A percentile compares a stretch with the other conserved stretches of the same genome.
These are phyloP conservation scores for Entomobrya multifasciata DNA, from an alignment of 2,888 invertebrate genomes.

Conservation along the genomic window DNA sequence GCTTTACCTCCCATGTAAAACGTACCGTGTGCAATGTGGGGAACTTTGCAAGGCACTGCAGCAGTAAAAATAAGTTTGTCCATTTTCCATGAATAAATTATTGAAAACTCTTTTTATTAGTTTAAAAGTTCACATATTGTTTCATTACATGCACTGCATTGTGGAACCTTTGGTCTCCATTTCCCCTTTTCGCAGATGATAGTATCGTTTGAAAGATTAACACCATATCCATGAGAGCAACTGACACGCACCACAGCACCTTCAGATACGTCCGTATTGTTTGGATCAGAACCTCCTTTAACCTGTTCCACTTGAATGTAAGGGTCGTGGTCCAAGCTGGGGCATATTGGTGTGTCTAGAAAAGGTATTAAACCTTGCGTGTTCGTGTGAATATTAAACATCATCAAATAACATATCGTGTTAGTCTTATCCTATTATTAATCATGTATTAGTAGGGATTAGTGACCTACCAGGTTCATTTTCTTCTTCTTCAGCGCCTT, in stretches of 20 bases:
- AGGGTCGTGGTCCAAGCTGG: conserved; percentile 83
- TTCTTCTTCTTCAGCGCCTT: conserved; percentile 78
- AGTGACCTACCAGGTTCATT: conserved; percentile 3
- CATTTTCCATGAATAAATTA: too few relatives aligned
- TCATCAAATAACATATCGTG: too few relatives aligned
- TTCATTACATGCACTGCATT: conserved; percentile 88
- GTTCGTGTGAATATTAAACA: too few relatives aligned
- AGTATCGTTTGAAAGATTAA: conserved; percentile 87
- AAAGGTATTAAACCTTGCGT: too few relatives aligned
- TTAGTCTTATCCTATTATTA: too few relatives aligned
- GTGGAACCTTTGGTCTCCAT: conserved; percentile 92
- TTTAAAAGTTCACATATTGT: too few relatives aligned
- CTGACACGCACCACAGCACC: conserved; percentile 89
- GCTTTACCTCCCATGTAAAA: conserved; percentile 78
- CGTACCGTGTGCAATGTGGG: conserved; percentile 77
- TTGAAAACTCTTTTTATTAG: too few relatives aligned
- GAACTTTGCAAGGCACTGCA: conserved; percentile 78
- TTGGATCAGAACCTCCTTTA: conserved; percentile 87
- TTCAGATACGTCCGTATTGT: conserved; percentile 88
- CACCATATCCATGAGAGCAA: conserved; percentile 89
- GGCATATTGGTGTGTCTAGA: conserved; percentile 15
- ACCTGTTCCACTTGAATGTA: conserved; percentile 87
- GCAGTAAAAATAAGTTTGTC: background rate
- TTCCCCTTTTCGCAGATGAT: conserved; percentile 84
- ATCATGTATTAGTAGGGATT: too few relatives aligned